A percentile compares a stretch with the other conserved stretches of the same genome.
These are phyloP conservation scores for Tragelaphus buxtoni DNA, from an alignment of 2,113 vertebrate species.

Conservation along the genomic window DNA sequence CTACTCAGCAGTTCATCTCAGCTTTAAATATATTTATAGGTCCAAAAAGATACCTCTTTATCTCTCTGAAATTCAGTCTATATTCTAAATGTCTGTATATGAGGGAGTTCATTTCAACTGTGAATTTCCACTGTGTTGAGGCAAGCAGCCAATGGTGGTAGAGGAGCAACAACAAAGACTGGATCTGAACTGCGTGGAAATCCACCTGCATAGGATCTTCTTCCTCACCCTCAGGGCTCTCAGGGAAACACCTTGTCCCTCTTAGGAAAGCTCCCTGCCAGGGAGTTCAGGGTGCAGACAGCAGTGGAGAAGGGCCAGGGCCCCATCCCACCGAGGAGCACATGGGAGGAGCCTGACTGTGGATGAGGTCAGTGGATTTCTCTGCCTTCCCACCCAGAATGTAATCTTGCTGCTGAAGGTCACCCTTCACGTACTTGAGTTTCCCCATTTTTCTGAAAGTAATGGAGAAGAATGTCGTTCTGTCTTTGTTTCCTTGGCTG, in stretches of 20 bases:
- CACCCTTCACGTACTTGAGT: not conserved
- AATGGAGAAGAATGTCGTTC: rapidly evolving
- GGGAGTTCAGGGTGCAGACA: not conserved
- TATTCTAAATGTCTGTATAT: not conserved
- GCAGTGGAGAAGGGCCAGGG: not conserved
- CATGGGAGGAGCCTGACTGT: not conserved
- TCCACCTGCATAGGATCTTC: not conserved
- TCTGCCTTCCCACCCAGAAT: not conserved
- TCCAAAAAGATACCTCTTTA: not conserved
- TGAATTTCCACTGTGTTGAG: not conserved
- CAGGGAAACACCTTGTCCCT: not conserved
- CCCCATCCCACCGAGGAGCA: not conserved
- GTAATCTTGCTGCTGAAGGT: not conserved
- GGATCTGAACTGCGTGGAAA: not conserved
- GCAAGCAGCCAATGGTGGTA: not conserved
- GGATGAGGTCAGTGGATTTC: not conserved
- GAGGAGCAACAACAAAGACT: not conserved
- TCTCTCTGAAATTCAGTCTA: not conserved
- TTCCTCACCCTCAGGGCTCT: not conserved
- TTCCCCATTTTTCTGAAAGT: not conserved
- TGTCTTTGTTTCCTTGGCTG: not conserved
- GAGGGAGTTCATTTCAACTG: not conserved
- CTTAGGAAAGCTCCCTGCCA: not conserved
- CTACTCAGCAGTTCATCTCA: not conserved
- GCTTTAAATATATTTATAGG: not conserved